phyloP scores from a whole-genome alignment of 2,113 vertebrate genomes.

The Hippolais icterina region DNA sequence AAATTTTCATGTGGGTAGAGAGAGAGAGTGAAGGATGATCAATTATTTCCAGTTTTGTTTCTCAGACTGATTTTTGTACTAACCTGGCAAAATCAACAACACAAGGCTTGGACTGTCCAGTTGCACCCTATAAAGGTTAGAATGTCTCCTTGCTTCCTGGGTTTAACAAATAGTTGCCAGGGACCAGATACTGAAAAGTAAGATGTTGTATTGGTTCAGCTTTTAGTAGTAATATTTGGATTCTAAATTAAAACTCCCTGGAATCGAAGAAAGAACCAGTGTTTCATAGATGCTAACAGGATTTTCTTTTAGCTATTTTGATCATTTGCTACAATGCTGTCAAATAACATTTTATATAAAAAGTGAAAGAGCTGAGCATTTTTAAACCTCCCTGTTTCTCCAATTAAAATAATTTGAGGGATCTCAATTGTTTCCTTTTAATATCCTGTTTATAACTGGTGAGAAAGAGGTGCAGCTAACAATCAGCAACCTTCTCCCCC shows the following conservation, averaged over 20 bases:
- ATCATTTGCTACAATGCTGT: neutral
- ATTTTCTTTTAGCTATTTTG: neutral
- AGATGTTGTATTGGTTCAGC: neutral
- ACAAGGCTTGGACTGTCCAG: neutral
- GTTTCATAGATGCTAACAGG: neutral
- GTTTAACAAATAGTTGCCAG: neutral
- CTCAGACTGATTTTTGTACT: neutral
- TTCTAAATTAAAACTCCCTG: neutral
- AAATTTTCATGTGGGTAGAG: neutral
- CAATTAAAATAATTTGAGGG: neutral
- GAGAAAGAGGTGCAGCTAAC: neutral
- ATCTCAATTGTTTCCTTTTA: neutral
- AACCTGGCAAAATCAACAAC: neutral
- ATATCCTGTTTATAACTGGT: neutral
- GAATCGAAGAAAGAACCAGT: neutral
- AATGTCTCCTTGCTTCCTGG: neutral
- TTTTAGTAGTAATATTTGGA: neutral
- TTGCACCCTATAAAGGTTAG: neutral
- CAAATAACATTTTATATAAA: neutral
- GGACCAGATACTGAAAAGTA: neutral
- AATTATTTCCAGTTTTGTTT: neutral
- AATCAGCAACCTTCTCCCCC: neutral
- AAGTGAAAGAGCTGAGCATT: neutral
- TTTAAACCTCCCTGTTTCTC: neutral
- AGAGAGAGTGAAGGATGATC: neutral